Conservation (phyloP, 2,888 invertebrate species). For the Sabellastarte sp. region DNA sequence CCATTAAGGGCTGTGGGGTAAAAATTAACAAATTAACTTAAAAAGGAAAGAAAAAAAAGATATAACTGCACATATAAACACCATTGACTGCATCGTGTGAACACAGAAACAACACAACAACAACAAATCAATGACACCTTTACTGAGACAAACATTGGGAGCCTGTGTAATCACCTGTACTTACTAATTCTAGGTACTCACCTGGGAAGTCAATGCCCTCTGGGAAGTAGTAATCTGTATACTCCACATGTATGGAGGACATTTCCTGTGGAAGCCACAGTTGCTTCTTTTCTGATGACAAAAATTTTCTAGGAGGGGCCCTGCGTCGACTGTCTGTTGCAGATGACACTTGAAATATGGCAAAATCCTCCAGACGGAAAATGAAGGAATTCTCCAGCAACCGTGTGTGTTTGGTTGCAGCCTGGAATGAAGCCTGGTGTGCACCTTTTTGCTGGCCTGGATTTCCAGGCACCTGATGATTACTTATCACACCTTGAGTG, state of each 20-base stretch:
- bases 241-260: conserved; percentile 90
- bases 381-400: conserved; percentile 90
- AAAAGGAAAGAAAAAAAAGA: too few relatives aligned
- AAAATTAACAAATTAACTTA: too few relatives aligned
- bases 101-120: too few relatives aligned
- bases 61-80: too few relatives aligned
- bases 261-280: conserved; percentile 86
- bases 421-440: background rate
- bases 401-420: conserved; percentile 39
- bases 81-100: too few relatives aligned
- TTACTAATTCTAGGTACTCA: too few relatives aligned
- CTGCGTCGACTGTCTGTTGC: conserved; percentile 36
- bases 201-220: conserved; percentile 64
- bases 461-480: background rate
- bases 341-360: conserved; percentile 68
- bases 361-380: conserved; percentile 86
- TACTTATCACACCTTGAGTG: too few relatives aligned
- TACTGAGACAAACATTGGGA: too few relatives aligned
- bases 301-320: conserved; percentile 74
- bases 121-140: too few relatives aligned
- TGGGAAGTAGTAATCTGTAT: conserved; percentile 89
- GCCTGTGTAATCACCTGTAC: too few relatives aligned
- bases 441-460: background rate
- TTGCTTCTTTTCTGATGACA: conserved; percentile 65
- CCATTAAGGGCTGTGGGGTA: too few relatives aligned